Conservation (phyloP, 2,797 vertebrate species). For the Mastacembelus armatus region DNA sequence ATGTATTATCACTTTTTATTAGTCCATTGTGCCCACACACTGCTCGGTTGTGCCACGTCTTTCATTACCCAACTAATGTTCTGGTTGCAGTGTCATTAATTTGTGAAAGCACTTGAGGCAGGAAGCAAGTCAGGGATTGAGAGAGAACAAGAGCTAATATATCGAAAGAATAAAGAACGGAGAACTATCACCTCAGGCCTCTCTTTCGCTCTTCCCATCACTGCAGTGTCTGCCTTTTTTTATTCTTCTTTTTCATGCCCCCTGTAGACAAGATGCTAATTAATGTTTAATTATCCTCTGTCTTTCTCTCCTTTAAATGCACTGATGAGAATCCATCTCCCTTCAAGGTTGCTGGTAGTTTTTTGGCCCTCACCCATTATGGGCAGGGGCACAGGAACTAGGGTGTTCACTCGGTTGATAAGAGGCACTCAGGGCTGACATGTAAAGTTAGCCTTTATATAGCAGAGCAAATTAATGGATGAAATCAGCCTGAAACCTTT, state of each 20-base stretch:
- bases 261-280: constrained; percentile 71
- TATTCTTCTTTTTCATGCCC: constrained; percentile 44
- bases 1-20: constrained; percentile 54
- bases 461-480: constrained; percentile 47
- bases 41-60: constrained; percentile 54
- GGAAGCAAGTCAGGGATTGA: constrained; percentile 51
- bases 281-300: constrained; percentile 67
- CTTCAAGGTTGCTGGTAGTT: constrained; percentile 49
- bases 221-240: constrained; percentile 33
- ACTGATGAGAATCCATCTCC: constrained; percentile 51
- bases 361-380: constrained; percentile 19
- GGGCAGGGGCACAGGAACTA: constrained; percentile 8
- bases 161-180: constrained; percentile 63
- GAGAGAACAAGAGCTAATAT: constrained; percentile 66
- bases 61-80: constrained; percentile 77
- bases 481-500: constrained; percentile 43
- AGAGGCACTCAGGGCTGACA: constrained; percentile 34
- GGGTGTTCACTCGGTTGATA: constrained; percentile 36
- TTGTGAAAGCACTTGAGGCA: constrained; percentile 66
- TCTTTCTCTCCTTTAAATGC: constrained; percentile 54
- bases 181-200: constrained; percentile 61
- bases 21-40: constrained; percentile 38
- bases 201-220: constrained; percentile 39
- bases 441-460: constrained; percentile 50
- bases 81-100: constrained; percentile 77